Conservation (phyloP, 2,888 invertebrate species). For the Diaperis boleti region DNA sequence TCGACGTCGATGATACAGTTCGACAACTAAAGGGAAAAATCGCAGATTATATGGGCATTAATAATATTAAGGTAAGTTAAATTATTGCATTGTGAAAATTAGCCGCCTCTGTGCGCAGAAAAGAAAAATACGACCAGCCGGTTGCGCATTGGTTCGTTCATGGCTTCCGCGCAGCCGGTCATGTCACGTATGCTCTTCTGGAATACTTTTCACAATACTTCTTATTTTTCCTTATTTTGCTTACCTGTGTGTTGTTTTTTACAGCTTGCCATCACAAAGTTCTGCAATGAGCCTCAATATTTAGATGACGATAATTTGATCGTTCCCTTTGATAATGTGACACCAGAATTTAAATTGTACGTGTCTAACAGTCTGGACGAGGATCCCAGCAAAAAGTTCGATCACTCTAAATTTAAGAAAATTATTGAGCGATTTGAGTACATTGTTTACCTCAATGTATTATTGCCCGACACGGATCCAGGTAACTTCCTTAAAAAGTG, state of each 20-base stretch:
- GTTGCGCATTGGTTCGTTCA: too few relatives aligned
- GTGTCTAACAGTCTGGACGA: conserved; percentile 66
- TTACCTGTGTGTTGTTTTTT: neutral
- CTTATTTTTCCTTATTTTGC: too few relatives aligned
- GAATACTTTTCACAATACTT: too few relatives aligned
- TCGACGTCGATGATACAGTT: conserved; percentile 70
- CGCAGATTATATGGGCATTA: conserved; percentile 64
- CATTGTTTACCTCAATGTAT: conserved; percentile 73
- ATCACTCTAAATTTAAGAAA: conserved; percentile 67
- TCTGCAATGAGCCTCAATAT: conserved; percentile 61
- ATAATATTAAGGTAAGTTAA: conserved; percentile 59
- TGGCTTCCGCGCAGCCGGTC: too few relatives aligned
- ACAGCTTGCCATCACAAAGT: conserved; percentile 55
- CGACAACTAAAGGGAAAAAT: conserved; percentile 71
- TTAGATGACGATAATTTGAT: conserved; percentile 64
- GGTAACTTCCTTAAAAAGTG: conserved; percentile 59
- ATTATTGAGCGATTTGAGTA: conserved; percentile 72
- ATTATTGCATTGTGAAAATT: too few relatives aligned
- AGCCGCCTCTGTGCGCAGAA: too few relatives aligned
- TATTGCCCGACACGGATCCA: conserved; percentile 73
- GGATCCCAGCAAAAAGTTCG: conserved; percentile 67
- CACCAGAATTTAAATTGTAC: conserved; percentile 66
- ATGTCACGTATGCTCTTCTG: too few relatives aligned
- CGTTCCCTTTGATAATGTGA: conserved; percentile 59
- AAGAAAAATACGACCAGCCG: too few relatives aligned